Percentiles rank a stretch among this genome's conserved stretches.
phyloP scores from a whole-genome alignment of 2,888 invertebrate genomes.

The Portevinia maculata region DNA sequence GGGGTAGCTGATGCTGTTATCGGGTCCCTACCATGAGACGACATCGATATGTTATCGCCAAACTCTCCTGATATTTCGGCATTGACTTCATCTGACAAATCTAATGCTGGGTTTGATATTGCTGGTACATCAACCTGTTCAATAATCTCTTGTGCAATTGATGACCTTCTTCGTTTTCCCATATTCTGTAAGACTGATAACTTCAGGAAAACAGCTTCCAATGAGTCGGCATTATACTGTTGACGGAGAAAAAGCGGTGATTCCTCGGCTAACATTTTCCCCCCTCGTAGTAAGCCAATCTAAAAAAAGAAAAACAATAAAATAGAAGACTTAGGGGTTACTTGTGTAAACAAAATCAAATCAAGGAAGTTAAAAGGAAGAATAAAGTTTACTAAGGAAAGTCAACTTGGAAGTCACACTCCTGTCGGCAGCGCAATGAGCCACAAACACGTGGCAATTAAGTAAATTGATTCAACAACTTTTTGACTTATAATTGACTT shows the following conservation, averaged over 20 bases:
- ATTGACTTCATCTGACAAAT: constrained; percentile 87
- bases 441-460: constrained; percentile 81
- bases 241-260: constrained; percentile 88
- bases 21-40: constrained; percentile 87
- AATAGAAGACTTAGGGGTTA: constrained; percentile 38
- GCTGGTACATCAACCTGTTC: constrained; percentile 87
- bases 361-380: constrained; percentile 43
- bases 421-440: constrained; percentile 72
- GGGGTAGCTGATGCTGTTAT: constrained; percentile 85
- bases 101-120: constrained; percentile 87
- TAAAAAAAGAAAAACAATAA: constrained; percentile 78
- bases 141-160: constrained; percentile 90
- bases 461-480: constrained; percentile 81
- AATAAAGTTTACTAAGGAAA: constrained; percentile 58
- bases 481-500: constrained; percentile 73
- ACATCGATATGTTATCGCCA: constrained; percentile 92
- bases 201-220: constrained; percentile 93
- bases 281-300: constrained; percentile 93
- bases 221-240: constrained; percentile 88
- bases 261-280: constrained; percentile 92
- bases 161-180: constrained; percentile 91
- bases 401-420: constrained; percentile 63
- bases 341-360: constrained; percentile 63
- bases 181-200: constrained; percentile 91
- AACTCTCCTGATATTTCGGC: constrained; percentile 94